Percentiles rank a stretch among this genome's conserved stretches.
Conservation (phyloP, 2,797 vertebrate species). For the Liasis olivaceus region DNA sequence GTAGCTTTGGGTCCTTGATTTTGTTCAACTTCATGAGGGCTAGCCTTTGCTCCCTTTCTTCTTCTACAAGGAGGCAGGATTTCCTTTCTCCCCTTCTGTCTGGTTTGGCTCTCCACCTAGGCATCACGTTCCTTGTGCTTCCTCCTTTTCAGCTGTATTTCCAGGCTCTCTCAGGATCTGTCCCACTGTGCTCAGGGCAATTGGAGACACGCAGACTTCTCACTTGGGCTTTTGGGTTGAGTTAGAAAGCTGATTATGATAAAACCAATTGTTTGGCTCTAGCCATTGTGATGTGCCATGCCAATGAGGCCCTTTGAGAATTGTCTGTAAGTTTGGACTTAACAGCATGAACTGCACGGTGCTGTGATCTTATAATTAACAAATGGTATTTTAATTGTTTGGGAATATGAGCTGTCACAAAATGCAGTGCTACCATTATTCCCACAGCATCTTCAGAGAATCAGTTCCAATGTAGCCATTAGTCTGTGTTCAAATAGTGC, state of each 20-base stretch:
- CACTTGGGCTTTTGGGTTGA: background rate
- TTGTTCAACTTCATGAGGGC: too few relatives aligned
- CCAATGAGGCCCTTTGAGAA: background rate
- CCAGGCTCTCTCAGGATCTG: background rate
- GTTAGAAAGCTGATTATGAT: background rate
- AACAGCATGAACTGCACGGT: background rate
- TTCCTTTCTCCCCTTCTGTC: too few relatives aligned
- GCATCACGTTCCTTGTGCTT: background rate
- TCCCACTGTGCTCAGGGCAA: background rate
- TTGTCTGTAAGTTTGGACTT: background rate
- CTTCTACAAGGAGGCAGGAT: too few relatives aligned
- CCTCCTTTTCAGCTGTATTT: background rate
- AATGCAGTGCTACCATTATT: background rate
- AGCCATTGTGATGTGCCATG: background rate
- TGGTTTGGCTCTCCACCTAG: too few relatives aligned
- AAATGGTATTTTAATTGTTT: conserved; percentile 16
- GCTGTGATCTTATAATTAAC: background rate
- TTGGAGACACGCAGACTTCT: background rate
- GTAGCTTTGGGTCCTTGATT: too few relatives aligned
- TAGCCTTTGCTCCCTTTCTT: too few relatives aligned
- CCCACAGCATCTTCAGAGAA: background rate
- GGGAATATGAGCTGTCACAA: background rate
- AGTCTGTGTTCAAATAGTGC: background rate
- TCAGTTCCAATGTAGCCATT: background rate
- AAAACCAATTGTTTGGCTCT: background rate